phyloP scores from a whole-genome alignment of 2,113 vertebrate species.

The Struthio camelus region DNA sequence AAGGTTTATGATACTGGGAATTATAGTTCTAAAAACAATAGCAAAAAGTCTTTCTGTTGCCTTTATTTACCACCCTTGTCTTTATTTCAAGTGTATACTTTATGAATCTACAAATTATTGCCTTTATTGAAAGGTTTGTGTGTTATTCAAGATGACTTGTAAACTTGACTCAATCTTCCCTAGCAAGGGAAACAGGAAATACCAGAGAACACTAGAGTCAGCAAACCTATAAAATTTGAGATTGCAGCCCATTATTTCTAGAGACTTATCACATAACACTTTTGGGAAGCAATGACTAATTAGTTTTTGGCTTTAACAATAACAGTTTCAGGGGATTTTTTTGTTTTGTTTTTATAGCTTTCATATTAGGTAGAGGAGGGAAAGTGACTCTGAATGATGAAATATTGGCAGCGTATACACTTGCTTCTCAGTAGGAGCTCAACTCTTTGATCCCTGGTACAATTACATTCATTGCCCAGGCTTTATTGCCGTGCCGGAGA shows the following conservation, averaged over 20 bases:
- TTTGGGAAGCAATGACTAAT: conserved; percentile 94
- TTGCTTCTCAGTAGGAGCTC: conserved; percentile 81
- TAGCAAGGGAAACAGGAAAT: conserved; percentile 94
- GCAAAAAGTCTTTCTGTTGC: conserved; percentile 30
- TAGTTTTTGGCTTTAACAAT: conserved; percentile 93
- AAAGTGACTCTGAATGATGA: conserved; percentile 82
- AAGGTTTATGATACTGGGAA: conserved; percentile 20
- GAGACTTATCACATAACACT: conserved; percentile 90
- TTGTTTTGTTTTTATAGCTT: conserved; percentile 88
- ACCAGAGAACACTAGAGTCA: conserved; percentile 90
- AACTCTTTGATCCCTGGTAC: conserved; percentile 74
- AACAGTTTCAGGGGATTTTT: conserved; percentile 82
- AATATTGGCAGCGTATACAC: conserved; percentile 76
- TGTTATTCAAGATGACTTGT: conserved; percentile 91
- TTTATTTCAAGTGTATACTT: conserved; percentile 69
- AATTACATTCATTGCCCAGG: conserved; percentile 75
- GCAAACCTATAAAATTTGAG: conserved; percentile 95
- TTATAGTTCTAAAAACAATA: conserved; percentile 30
- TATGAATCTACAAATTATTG: conserved; percentile 81
- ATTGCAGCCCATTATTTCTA: conserved; percentile 90
- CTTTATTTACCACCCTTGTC: conserved; percentile 65
- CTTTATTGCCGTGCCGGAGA: conserved; percentile 64
- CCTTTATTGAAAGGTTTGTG: conserved; percentile 83
- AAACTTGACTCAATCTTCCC: conserved; percentile 88
- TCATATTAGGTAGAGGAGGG: conserved; percentile 82